Base-by-base conservation (phyloP, 2,797 vertebrate species). In the Orientallactaga sibirica region DNA sequence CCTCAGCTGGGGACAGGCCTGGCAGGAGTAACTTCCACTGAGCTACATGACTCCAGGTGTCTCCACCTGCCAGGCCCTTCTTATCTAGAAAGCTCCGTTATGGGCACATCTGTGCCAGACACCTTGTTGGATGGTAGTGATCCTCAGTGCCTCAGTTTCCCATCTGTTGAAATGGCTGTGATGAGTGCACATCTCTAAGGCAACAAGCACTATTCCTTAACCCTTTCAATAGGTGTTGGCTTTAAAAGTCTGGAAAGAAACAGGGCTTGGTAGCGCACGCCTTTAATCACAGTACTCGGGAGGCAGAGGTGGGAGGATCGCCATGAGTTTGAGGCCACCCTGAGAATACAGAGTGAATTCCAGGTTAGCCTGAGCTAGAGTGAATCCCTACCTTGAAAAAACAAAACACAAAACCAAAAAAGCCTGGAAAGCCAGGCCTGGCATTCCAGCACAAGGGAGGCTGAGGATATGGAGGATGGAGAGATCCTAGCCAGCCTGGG, bases 181-280 rank as follows among this genome's bases (percentile, higher is more conserved):
- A 2, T 10, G 15, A 52, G 22, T 1, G 2, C 24, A 33, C 8
- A 0, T 22, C 43, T 85, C 33, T 22, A 22, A 62, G 62, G 52
- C 22, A 22, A 78, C 55, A 29, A 67, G 19, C 19, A 9, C 55
- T 27, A 25, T 64, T 24, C 48, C 8, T 41, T 24, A 64, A 27
- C 24, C 20, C 64, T 20, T 76, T 19, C 55, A 18, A 4, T 24
- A 86, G 24, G 74, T 27, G 27, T 0, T 62, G 77, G 87, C 68
- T 91, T 91, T 55, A 86, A 91, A 79, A 33, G 41, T 55, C 29
- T 12, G 25, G 41, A 79, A 37, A 29, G 33, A 37, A 37, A 37
- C 80, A 4, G 7, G 37, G 9, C 0, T 0, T 27, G 58, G 58
- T 18, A 10, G 9, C 9, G 3, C 68, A 18, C 6, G n/a, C 19